Evolutionary conservation across 2,888 invertebrate genomes (phyloP).

Genomic region (Pemphredon lugubris): DNA sequence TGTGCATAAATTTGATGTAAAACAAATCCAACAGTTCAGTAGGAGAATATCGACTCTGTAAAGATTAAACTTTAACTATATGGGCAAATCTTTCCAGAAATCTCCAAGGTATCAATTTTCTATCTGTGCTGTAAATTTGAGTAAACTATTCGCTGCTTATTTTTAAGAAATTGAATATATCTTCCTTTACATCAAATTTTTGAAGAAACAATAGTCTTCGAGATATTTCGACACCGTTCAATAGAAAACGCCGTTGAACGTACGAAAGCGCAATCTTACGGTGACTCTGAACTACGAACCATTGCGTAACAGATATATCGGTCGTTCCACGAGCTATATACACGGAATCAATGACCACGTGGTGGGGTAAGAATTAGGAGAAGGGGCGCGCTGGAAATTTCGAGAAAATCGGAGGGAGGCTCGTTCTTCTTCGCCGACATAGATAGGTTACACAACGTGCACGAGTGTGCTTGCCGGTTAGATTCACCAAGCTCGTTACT

Average conservation of each 20-base stretch:
- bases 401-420: conserved; percentile 45
- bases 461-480: conserved; percentile 62
- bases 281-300: not conserved
- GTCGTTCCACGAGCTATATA: not conserved
- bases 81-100: no score
- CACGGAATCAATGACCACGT: conserved; percentile 39
- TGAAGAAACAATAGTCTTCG: no score
- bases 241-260: no score
- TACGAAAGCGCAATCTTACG: not conserved
- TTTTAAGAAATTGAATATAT: no score
- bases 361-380: conserved; percentile 19
- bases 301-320: conserved; percentile 22
- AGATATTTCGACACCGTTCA: no score
- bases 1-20: no score
- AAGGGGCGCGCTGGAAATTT: conserved; percentile 41
- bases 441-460: conserved; percentile 74
- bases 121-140: no score
- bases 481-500: conserved; percentile 7
- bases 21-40: no score
- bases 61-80: no score
- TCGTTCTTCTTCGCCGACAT: conserved; percentile 32
- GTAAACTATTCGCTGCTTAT: no score
- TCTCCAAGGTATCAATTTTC: no score
- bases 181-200: not conserved
- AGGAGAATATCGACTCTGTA: no score